Evolutionary conservation across 2,113 vertebrate genomes (phyloP).

Genomic region (Paradoxurus hermaphroditus): DNA sequence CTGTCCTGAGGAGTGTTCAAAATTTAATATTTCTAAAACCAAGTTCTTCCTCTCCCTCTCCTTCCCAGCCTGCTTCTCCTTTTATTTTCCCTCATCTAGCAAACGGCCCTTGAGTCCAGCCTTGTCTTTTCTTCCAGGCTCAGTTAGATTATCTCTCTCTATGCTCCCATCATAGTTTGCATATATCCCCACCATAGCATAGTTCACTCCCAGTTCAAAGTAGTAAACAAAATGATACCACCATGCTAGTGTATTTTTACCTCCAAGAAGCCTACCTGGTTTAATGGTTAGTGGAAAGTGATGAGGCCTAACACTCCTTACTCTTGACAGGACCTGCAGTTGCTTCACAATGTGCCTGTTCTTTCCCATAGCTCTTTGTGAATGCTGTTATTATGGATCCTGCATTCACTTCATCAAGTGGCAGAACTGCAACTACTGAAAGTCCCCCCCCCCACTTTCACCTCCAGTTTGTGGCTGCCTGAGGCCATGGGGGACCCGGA

Average conservation of each 20-base stretch:
- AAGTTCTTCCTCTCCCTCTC: background rate
- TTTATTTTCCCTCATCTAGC: background rate
- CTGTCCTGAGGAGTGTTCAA: background rate
- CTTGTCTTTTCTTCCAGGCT: background rate
- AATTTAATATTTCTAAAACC: background rate
- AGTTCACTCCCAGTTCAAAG: background rate
- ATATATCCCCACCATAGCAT: accelerated
- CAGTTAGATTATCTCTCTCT: background rate
- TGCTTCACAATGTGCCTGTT: background rate
- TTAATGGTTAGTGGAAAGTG: background rate
- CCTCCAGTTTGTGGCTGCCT: no score
- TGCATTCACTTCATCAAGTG: background rate
- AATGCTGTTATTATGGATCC: background rate
- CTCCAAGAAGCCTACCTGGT: background rate
- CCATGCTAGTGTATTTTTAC: accelerated
- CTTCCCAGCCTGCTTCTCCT: background rate
- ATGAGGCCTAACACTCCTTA: background rate
- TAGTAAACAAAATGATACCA: background rate
- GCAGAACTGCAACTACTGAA: background rate
- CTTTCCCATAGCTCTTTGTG: background rate
- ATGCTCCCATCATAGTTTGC: background rate
- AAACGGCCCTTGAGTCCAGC: background rate
- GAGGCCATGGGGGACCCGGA: no score
- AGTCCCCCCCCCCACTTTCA: no score
- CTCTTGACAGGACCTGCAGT: background rate